Evolutionary conservation across 2,113 vertebrate species (phyloP), one percentile per base, ranked within the genome.

Genomic region (Telmatochromis sp.): DNA sequence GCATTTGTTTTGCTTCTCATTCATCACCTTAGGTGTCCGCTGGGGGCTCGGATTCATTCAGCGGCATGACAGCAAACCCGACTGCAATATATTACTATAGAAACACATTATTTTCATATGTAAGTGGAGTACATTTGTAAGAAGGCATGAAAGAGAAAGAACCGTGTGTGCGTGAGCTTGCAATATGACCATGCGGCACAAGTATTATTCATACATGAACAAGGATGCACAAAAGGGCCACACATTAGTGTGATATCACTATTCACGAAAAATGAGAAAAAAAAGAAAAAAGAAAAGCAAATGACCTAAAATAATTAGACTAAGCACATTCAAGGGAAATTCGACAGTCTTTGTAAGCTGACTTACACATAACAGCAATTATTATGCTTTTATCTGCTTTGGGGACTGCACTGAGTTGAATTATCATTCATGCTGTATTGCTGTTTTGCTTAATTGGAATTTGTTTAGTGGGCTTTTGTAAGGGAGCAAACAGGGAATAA

Each of bases 371-470:
- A 94, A 84, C 87, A 78, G 86, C 87, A 75, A 93, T 92, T 84
- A 95, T 93, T 94, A 88, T 60, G 87, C 87, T 90, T 93, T 95
- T 95, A 95, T 95, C 92, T 93, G 87, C 91, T 95, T 89, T 80
- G 83, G 91, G 91, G 91, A 93, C 83, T 75, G 51, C 50, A 31
- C 80, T 31, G 79, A 86, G 89, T 89, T 92, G 91, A 93, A 94
- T 95, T 94, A 95, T 93, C 92, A 94, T 94, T 90, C 92, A 87
- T 84, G 93, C 91, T 89, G 89, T 94, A 93, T 91, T 93, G 92
- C 94, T 92, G 92, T 94, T 94, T 93, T 88, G 88, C 93, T 93
- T 95, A 95, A 96, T 95, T 95, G 93, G 94, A 95, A 94, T 94
- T 95, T 94, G 94, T 95, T 95, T 95, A 94, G 94, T 53, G 28